Evolutionary conservation across 2,888 invertebrate species (phyloP).

Genomic region (Callinectes sapidus): DNA sequence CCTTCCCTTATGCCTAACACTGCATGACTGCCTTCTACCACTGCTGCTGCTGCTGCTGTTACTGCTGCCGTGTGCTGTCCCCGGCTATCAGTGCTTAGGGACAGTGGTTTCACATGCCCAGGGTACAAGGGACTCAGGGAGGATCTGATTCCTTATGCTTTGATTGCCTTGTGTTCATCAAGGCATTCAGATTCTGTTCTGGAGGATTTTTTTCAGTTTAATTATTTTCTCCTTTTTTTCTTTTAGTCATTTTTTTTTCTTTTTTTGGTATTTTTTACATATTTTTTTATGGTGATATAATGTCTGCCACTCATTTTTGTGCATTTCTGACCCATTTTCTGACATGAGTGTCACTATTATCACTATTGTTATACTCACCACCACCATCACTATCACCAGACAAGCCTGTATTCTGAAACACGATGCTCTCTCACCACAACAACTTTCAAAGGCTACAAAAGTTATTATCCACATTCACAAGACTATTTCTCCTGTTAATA

Average conservation of each 20-base stretch:
- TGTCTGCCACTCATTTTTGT: neutral
- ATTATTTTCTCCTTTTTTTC: neutral
- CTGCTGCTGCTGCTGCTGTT: neutral
- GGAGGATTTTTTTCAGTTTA: neutral
- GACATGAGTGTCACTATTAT: neutral
- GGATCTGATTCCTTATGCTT: slow-evolving; percentile 3
- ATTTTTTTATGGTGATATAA: neutral
- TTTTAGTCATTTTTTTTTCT: neutral
- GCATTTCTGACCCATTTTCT: neutral
- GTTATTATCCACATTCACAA: no score
- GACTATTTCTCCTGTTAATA: no score
- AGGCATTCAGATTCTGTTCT: neutral
- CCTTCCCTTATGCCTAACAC: neutral
- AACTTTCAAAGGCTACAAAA: neutral
- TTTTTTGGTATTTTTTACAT: neutral
- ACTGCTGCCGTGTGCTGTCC: neutral
- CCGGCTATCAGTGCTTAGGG: neutral
- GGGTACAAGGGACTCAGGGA: slow-evolving; percentile 23
- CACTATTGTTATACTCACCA: neutral
- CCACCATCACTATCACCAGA: neutral
- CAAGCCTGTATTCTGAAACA: neutral
- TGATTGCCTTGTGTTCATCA: neutral
- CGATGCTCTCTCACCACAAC: neutral
- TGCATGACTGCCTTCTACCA: slow-evolving; percentile 9
- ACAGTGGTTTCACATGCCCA: neutral